phyloP scores from a whole-genome alignment of 2,888 invertebrate species.

The Melieria crassipennis region DNA sequence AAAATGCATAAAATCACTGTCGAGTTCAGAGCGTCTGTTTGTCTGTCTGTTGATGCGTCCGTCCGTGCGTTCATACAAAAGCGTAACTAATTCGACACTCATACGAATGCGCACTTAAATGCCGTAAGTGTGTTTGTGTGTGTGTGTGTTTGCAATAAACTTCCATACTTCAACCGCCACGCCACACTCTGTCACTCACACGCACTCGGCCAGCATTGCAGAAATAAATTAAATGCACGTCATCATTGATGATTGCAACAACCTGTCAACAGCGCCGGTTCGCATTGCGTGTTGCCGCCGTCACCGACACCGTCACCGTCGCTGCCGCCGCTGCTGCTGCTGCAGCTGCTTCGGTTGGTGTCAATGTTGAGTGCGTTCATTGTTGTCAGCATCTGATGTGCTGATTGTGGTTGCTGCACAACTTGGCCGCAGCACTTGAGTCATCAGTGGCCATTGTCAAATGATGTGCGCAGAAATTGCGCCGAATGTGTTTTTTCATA shows the following conservation, averaged over 20 bases:
- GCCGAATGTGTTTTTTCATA: too few species aligned
- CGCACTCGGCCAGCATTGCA: background rate
- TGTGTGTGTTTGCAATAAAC: background rate
- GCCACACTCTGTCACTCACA: conserved; percentile 20
- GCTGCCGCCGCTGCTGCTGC: background rate
- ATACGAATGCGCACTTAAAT: conserved; percentile 12
- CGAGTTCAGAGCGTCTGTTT: background rate
- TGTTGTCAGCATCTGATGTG: too few species aligned
- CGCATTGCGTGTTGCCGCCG: background rate
- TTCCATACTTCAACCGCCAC: conserved; percentile 3
- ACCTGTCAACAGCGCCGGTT: conserved; percentile 28
- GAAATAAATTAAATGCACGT: conserved; percentile 33
- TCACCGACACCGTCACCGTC: background rate
- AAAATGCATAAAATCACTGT: background rate
- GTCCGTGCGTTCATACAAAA: conserved; percentile 1
- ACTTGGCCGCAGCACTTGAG: too few species aligned
- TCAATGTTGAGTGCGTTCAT: conserved; percentile 8
- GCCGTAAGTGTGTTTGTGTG: too few species aligned
- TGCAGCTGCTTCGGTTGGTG: conserved; percentile 12
- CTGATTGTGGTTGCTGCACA: too few species aligned
- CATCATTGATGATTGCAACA: conserved; percentile 30
- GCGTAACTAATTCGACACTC: conserved; percentile 28
- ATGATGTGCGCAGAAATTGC: too few species aligned
- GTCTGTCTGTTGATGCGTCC: too few species aligned
- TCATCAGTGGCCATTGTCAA: too few species aligned